phyloP scores from a whole-genome alignment of 2,888 invertebrate genomes.

The Diloba caeruleocephala region DNA sequence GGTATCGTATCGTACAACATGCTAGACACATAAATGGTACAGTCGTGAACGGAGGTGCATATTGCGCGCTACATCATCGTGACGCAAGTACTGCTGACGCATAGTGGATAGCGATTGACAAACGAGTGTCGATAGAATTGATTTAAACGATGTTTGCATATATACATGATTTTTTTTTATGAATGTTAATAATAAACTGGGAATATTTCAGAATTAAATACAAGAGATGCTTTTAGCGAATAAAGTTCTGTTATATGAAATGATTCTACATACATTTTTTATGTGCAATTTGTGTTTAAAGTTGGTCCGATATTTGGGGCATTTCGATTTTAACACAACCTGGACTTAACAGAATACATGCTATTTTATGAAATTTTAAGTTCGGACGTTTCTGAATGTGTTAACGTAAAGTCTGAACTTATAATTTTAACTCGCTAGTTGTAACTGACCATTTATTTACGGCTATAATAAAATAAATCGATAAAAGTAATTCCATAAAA shows the following conservation, averaged over 20 bases:
- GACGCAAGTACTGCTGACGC: slow-evolving; percentile 66
- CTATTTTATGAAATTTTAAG: too few relatives aligned
- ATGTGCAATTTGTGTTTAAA: too few relatives aligned
- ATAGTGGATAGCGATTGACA: slow-evolving; percentile 40
- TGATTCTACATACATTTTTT: too few relatives aligned
- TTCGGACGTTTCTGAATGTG: too few relatives aligned
- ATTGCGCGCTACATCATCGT: slow-evolving; percentile 74
- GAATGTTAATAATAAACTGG: too few relatives aligned
- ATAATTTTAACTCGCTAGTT: neutral
- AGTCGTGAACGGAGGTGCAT: slow-evolving; percentile 56
- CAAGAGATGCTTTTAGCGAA: too few relatives aligned
- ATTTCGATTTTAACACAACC: too few relatives aligned
- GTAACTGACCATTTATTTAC: neutral
- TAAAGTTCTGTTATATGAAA: too few relatives aligned
- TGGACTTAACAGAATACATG: too few relatives aligned
- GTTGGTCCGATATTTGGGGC: too few relatives aligned
- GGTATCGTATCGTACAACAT: slow-evolving; percentile 43
- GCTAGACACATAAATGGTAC: slow-evolving; percentile 53
- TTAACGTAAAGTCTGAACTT: too few relatives aligned
- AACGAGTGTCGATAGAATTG: slow-evolving; percentile 38
- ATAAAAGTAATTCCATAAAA: slow-evolving; percentile 38
- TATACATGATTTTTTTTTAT: neutral
- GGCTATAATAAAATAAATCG: slow-evolving; percentile 33
- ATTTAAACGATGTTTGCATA: neutral
- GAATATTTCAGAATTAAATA: too few relatives aligned